Evolutionary conservation across 2,888 invertebrate genomes (phyloP).

Genomic region (Pachycephus smyrnensis): DNA sequence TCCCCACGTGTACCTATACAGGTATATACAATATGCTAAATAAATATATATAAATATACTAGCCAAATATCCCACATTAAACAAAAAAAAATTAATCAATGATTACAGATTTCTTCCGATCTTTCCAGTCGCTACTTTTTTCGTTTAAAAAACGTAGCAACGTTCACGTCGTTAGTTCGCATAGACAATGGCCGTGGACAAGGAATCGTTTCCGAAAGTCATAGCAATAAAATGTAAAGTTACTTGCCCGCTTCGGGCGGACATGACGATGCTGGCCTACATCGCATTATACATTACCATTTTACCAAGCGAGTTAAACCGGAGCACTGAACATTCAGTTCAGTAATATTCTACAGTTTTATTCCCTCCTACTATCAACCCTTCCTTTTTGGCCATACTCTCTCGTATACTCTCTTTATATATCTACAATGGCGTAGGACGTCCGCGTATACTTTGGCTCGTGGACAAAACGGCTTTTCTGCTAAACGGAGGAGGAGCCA

Average conservation of each 20-base stretch:
- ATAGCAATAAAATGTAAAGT: constrained; percentile 38
- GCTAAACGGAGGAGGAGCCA: constrained; percentile 19
- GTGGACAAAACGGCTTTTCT: constrained; percentile 18
- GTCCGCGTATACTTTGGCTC: constrained; percentile 22
- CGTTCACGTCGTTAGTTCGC: background rate
- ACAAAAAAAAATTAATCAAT: background rate
- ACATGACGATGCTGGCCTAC: constrained; percentile 20
- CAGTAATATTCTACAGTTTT: constrained; percentile 26
- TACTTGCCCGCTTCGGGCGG: constrained; percentile 16
- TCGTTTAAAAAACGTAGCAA: background rate
- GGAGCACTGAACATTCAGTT: constrained; percentile 29
- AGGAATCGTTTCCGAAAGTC: constrained; percentile 36
- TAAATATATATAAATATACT: background rate
- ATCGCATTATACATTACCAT: constrained; percentile 33
- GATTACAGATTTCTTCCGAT: background rate
- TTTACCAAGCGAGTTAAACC: constrained; percentile 31
- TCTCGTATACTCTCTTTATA: background rate
- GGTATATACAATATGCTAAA: background rate
- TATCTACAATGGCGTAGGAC: background rate
- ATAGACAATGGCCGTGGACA: constrained; percentile 27
- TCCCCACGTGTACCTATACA: background rate
- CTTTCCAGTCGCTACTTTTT: background rate
- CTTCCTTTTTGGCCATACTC: background rate
- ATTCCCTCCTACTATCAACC: constrained; percentile 13
- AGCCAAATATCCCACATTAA: background rate